phyloP scores from a whole-genome alignment of 2,888 invertebrate genomes.

The Orthosia cruda region DNA sequence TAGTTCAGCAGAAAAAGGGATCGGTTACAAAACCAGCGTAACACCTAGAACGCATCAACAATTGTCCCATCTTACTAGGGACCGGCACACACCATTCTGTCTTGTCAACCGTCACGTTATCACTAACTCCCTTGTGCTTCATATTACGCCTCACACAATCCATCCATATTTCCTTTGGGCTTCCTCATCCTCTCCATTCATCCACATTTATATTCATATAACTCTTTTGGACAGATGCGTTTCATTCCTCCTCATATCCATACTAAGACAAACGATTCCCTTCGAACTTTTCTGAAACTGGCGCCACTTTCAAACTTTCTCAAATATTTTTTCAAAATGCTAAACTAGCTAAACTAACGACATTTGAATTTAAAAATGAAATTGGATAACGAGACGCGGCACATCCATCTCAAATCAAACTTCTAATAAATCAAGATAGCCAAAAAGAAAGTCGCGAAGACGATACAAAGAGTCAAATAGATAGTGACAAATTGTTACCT shows the following conservation, averaged over 20 bases:
- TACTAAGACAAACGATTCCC: not conserved
- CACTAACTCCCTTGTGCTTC: not conserved
- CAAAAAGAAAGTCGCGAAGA: conserved; percentile 81
- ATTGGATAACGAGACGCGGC: not conserved
- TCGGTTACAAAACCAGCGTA: too few species aligned
- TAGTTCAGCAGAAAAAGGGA: not conserved
- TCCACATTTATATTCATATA: not conserved
- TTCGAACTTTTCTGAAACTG: not conserved
- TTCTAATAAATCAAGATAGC: conserved; percentile 78
- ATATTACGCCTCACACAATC: not conserved
- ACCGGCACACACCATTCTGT: not conserved
- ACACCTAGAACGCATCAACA: too few species aligned
- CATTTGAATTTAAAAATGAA: conserved; percentile 7
- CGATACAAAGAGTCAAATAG: conserved; percentile 68
- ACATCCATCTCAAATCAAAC: conserved; percentile 15
- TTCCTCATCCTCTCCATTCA: not conserved
- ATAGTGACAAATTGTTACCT: conserved; percentile 50
- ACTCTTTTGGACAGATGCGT: not conserved
- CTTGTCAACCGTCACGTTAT: not conserved
- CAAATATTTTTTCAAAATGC: not conserved
- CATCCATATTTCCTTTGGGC: not conserved
- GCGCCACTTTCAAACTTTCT: not conserved
- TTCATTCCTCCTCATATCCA: not conserved
- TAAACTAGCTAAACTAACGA: not conserved
- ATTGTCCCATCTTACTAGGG: not conserved